Conservation (phyloP, 2,113 vertebrate species). For the Sinocyclocheilus rhinocerous region DNA sequence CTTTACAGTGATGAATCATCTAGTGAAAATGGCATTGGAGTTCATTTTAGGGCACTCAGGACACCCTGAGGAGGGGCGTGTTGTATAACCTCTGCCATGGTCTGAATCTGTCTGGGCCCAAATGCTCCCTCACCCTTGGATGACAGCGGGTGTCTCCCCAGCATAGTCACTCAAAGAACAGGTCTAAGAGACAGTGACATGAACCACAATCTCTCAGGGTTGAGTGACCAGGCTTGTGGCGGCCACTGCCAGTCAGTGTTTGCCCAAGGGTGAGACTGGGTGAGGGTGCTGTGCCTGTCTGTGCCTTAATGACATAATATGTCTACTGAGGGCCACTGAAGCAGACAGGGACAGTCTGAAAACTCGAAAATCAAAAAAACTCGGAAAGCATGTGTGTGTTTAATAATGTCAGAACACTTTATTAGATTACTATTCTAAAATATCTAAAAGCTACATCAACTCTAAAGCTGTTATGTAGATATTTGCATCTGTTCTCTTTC, state of each 20-base stretch:
- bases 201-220: slow-evolving; percentile 42
- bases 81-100: slow-evolving; percentile 44
- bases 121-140: slow-evolving; percentile 28
- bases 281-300: neutral
- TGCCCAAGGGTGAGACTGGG: slow-evolving; percentile 18
- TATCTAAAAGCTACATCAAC: neutral
- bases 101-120: slow-evolving; percentile 50
- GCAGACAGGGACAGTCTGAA: neutral
- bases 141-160: slow-evolving; percentile 44
- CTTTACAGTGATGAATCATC: neutral
- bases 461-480: neutral
- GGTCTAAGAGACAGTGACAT: slow-evolving; percentile 56
- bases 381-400: neutral
- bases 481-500: neutral
- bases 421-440: neutral
- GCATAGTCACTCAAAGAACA: slow-evolving; percentile 29
- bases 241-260: slow-evolving; percentile 20
- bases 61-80: slow-evolving; percentile 19
- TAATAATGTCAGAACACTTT: neutral
- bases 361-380: too few relatives aligned
- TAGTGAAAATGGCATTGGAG: neutral
- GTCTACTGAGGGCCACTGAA: slow-evolving; percentile 22
- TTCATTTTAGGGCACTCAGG: neutral
- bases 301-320: slow-evolving; percentile 12
- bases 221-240: slow-evolving; percentile 41